phyloP scores from a whole-genome alignment of 2,113 vertebrate species.

The Boulengeromyrus knoepffleri region DNA sequence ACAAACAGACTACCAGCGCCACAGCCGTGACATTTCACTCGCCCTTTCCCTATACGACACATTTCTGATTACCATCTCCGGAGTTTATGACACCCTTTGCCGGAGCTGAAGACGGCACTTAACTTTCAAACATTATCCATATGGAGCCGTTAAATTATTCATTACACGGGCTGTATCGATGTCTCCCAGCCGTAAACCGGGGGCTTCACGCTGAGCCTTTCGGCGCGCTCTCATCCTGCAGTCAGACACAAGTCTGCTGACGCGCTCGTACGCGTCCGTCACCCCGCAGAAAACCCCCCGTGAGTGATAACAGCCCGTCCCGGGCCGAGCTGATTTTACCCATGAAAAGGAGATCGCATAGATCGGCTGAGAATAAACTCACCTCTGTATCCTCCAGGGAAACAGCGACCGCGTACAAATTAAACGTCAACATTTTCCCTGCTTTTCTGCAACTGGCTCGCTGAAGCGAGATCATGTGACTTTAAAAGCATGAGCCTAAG shows the following conservation, averaged over 20 bases:
- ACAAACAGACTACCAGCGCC: neutral
- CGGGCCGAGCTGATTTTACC: neutral
- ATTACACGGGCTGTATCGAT: neutral
- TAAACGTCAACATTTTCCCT: neutral
- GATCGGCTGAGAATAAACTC: neutral
- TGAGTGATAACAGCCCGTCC: neutral
- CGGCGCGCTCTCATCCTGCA: neutral
- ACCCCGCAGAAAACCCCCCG: neutral
- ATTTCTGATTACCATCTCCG: neutral
- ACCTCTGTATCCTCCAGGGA: neutral
- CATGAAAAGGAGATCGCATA: neutral
- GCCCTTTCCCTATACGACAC: neutral
- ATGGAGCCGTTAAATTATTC: constrained; percentile 17
- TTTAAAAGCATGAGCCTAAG: neutral
- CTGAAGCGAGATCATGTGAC: neutral
- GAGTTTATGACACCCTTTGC: constrained; percentile 9
- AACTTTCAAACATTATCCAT: constrained; percentile 1
- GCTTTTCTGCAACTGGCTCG: neutral
- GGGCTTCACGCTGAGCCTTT: neutral
- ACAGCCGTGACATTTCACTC: neutral
- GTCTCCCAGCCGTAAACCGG: neutral
- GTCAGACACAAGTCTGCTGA: neutral
- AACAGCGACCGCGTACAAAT: neutral
- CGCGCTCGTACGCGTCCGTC: neutral
- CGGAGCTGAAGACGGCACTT: neutral